Conservation (phyloP, 2,113 vertebrate species). For the Oryzias curvinotus region DNA sequence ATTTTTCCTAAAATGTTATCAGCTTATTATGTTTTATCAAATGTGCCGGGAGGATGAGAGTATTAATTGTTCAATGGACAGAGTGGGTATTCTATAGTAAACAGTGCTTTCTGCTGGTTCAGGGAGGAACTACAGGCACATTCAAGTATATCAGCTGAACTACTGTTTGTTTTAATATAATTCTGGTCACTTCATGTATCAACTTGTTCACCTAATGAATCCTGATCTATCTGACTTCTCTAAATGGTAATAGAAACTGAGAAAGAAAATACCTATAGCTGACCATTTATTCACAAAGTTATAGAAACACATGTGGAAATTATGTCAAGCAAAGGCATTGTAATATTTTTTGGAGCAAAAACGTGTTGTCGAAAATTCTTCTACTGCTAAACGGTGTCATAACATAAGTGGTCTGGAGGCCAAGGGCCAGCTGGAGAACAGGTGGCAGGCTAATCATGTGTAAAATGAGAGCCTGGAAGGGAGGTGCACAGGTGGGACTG, state of each 20-base stretch:
- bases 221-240: too few species aligned
- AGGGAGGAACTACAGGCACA: slow-evolving; percentile 59
- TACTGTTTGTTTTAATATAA: too few species aligned
- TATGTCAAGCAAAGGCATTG: background rate
- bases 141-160: too few species aligned
- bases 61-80: slow-evolving; percentile 17
- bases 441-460: slow-evolving; percentile 81
- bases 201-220: background rate
- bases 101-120: slow-evolving; percentile 74
- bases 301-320: too few species aligned
- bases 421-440: slow-evolving; percentile 75
- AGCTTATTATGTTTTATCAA: slow-evolving; percentile 12
- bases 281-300: too few species aligned
- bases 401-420: slow-evolving; percentile 56
- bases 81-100: slow-evolving; percentile 64
- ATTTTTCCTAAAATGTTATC: slow-evolving; percentile 12
- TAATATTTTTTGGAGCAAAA: slow-evolving; percentile 32
- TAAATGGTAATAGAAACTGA: too few species aligned
- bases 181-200: background rate
- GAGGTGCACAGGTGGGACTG: slow-evolving; percentile 50
- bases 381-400: slow-evolving; percentile 67
- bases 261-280: too few species aligned
- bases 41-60: slow-evolving; percentile 17
- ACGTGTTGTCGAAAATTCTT: slow-evolving; percentile 52
- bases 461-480: slow-evolving; percentile 79